Evolutionary conservation across 2,113 vertebrate species (phyloP).

Genomic region (Pseudopipra pipra): DNA sequence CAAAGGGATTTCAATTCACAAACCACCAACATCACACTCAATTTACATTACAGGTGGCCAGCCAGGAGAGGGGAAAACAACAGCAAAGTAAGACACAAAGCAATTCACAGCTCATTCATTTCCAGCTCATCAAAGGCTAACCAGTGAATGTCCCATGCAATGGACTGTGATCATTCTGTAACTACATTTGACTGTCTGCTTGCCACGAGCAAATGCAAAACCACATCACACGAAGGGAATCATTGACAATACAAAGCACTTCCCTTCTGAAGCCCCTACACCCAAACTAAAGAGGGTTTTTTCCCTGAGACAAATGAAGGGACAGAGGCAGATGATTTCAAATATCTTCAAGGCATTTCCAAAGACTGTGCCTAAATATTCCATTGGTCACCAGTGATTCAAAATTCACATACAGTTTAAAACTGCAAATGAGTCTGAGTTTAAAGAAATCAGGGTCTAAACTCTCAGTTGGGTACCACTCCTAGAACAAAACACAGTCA

Average conservation of each 20-base stretch:
- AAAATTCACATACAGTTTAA: not conserved
- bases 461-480: not conserved
- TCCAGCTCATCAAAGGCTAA: not conserved
- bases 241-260: not conserved
- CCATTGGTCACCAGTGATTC: not conserved
- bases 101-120: not conserved
- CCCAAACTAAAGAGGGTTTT: not conserved
- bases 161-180: not conserved
- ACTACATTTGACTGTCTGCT: not conserved
- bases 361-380: not conserved
- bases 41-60: not conserved
- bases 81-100: not conserved
- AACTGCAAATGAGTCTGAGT: not conserved
- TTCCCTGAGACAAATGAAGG: not conserved
- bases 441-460: not conserved
- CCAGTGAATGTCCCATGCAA: not conserved
- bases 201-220: not conserved
- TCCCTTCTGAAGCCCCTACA: not conserved
- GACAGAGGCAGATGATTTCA: not conserved
- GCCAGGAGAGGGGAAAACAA: not conserved
- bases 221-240: not conserved
- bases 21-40: not conserved
- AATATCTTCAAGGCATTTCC: not conserved
- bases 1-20: not conserved
- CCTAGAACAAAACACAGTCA: not conserved